Evolutionary conservation across 2,888 invertebrate species (phyloP).

Genomic region (Opisthograptis luteolata): DNA sequence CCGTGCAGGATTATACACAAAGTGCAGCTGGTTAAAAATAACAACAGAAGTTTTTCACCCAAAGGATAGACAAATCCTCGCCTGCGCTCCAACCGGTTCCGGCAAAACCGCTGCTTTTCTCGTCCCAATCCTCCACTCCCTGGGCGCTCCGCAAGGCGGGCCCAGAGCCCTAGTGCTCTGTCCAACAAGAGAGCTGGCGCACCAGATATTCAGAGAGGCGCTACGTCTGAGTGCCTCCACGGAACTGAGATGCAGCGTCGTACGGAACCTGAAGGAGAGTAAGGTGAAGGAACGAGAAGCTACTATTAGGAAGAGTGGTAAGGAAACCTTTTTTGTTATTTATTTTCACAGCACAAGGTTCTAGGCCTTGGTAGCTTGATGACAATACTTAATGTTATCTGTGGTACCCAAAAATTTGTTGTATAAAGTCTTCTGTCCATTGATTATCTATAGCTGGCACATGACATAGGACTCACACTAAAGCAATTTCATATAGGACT

Average conservation of each 20-base stretch:
- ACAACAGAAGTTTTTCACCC: no score
- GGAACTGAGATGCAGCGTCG: slow-evolving; percentile 89
- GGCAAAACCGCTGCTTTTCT: slow-evolving; percentile 98
- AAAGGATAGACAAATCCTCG: slow-evolving; percentile 92
- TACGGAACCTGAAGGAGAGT: slow-evolving; percentile 91
- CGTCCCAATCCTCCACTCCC: slow-evolving; percentile 92
- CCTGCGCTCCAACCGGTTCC: slow-evolving; percentile 98
- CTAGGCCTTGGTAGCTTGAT: no score
- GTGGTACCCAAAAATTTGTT: no score
- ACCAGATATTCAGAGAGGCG: slow-evolving; percentile 94
- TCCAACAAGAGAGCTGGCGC: slow-evolving; percentile 97
- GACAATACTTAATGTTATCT: no score
- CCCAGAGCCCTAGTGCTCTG: slow-evolving; percentile 94
- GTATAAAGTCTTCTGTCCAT: no score
- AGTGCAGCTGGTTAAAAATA: no score
- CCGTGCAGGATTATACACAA: no score
- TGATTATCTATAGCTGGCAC: no score
- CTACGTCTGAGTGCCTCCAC: slow-evolving; percentile 89
- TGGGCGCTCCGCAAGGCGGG: slow-evolving; percentile 89
- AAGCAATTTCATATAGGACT: no score
- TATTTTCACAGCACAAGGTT: no score
- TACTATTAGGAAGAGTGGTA: slow-evolving; percentile 91
- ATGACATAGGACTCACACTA: no score
- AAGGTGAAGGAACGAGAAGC: slow-evolving; percentile 89
- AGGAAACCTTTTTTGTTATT: slow-evolving; percentile 35